Conservation (phyloP, 2,113 vertebrate genomes). For the Heterocephalus glaber region DNA sequence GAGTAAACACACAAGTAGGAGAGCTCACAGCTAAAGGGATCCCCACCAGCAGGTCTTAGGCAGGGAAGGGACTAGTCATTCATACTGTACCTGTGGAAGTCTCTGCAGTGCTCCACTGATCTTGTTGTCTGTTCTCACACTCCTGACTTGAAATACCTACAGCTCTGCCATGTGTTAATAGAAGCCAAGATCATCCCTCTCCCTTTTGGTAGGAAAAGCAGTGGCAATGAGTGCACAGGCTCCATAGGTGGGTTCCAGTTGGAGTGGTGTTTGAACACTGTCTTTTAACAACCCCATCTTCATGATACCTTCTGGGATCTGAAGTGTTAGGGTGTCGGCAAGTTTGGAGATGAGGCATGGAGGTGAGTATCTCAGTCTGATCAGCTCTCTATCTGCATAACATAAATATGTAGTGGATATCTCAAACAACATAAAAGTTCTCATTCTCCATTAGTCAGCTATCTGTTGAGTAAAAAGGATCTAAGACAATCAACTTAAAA, state of each 20-base stretch:
- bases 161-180: constrained; percentile 49
- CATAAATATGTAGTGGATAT: background rate
- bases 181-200: background rate
- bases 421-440: background rate
- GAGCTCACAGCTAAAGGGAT: constrained; percentile 62
- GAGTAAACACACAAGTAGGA: constrained; percentile 57
- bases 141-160: constrained; percentile 49
- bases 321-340: background rate
- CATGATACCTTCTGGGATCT: background rate
- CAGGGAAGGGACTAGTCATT: constrained; percentile 35
- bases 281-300: background rate
- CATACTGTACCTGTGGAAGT: constrained; percentile 17
- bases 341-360: background rate
- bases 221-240: background rate
- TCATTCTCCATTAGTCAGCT: background rate
- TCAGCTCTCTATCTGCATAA: background rate
- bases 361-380: background rate
- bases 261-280: background rate
- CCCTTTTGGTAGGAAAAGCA: background rate
- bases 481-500: background rate
- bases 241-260: background rate
- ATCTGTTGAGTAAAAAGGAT: background rate
- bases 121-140: background rate
- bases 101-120: constrained; percentile 65
- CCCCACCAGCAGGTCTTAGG: constrained; percentile 56